phyloP scores from a whole-genome alignment of 2,888 invertebrate species.

The Syrista parreyssii region DNA sequence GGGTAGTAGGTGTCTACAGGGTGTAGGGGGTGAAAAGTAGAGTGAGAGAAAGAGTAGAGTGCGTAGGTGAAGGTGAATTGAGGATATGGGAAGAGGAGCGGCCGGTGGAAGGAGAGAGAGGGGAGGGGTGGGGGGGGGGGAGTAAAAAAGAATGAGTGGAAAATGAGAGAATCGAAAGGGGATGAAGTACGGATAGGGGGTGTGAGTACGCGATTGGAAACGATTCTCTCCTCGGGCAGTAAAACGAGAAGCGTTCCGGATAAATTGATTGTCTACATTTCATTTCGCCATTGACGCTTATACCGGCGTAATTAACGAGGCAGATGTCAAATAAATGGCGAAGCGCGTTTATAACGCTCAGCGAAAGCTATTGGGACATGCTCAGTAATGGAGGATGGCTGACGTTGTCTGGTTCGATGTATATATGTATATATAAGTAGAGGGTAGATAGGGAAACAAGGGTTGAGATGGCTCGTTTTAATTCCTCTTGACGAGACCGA shows the following conservation, averaged over 20 bases:
- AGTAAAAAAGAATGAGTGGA: neutral
- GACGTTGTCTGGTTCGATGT: neutral
- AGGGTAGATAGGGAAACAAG: neutral
- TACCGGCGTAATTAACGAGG: conserved; percentile 30
- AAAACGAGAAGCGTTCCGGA: conserved; percentile 25
- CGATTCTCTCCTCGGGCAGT: conserved; percentile 16
- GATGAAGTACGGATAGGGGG: neutral
- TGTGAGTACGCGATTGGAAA: neutral
- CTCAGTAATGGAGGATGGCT: neutral
- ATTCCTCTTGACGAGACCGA: neutral
- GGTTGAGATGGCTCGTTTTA: neutral
- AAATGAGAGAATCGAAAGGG: neutral
- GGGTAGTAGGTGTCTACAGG: neutral
- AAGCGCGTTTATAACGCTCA: conserved; percentile 7
- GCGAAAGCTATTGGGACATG: neutral
- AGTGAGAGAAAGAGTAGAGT: neutral
- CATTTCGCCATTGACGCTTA: conserved; percentile 26
- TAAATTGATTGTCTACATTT: conserved; percentile 39
- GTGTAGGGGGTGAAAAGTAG: neutral
- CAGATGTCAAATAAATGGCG: conserved; percentile 29
- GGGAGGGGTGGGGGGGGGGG: no score
- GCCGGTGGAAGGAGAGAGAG: no score
- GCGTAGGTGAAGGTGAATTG: neutral
- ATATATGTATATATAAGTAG: neutral
- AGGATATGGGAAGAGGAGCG: no score